phyloP scores from a whole-genome alignment of 2,888 invertebrate species.

The Tenthredo mesomela region DNA sequence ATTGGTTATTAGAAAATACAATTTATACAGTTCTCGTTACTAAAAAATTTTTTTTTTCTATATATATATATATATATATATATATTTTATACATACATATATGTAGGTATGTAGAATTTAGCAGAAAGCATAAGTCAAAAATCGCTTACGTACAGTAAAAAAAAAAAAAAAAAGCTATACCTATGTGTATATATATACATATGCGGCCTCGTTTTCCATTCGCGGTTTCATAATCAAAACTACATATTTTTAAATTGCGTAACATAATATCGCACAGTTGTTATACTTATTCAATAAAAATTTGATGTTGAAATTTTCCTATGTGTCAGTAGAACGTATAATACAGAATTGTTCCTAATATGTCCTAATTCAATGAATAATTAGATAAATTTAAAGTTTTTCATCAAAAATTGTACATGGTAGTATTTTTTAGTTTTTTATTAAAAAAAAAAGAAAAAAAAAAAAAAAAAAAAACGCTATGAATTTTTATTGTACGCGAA shows the following conservation, averaged over 20 bases:
- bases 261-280: neutral
- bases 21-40: neutral
- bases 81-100: neutral
- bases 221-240: conserved; percentile 5
- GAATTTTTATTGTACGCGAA: no score
- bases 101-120: neutral
- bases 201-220: neutral
- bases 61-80: neutral
- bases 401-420: no score
- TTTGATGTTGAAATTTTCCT: neutral
- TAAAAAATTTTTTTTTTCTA: neutral
- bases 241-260: neutral
- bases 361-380: no score
- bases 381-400: no score
- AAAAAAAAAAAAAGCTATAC: neutral
- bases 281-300: neutral
- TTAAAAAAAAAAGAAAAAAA: no score
- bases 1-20: neutral
- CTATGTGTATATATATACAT: neutral
- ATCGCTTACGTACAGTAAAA: neutral
- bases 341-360: neutral
- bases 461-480: no score
- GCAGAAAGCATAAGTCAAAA: neutral
- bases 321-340: neutral
- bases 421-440: no score